phyloP scores from a whole-genome alignment of 2,113 vertebrate genomes.

The Vanacampus margaritifer region DNA sequence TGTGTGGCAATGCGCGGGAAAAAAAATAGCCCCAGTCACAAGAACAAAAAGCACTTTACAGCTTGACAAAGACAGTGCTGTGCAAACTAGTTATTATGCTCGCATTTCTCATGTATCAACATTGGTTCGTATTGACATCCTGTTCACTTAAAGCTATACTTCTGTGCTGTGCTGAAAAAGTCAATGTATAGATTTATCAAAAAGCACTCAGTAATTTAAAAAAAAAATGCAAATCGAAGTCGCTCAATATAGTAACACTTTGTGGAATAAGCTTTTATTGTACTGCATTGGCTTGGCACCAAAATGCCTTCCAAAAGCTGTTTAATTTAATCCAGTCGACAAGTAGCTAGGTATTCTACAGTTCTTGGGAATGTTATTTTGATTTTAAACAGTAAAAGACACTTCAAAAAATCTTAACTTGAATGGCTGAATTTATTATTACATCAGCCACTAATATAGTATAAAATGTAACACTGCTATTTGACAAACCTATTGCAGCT shows the following conservation, averaged over 20 bases:
- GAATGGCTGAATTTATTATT: too few species aligned
- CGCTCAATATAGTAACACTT: neutral
- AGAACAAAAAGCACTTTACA: conserved; percentile 48
- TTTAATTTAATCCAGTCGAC: too few species aligned
- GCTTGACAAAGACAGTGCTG: conserved; percentile 26
- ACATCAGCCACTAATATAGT: too few species aligned
- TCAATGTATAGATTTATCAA: neutral
- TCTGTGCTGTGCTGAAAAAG: neutral
- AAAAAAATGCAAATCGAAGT: neutral
- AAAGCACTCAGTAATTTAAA: neutral
- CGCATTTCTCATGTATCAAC: conserved; percentile 19
- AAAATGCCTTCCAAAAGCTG: too few species aligned
- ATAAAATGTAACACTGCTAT: too few species aligned
- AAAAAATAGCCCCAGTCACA: conserved; percentile 31
- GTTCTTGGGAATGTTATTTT: too few species aligned
- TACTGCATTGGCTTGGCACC: too few species aligned
- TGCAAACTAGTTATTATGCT: conserved; percentile 16
- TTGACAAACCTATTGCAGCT: too few species aligned
- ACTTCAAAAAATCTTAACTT: too few species aligned
- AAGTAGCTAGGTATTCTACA: too few species aligned
- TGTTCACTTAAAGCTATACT: conserved; percentile 14
- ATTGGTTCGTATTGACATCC: conserved; percentile 19
- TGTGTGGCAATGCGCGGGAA: conserved; percentile 35
- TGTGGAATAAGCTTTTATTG: too few species aligned
- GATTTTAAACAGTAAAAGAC: too few species aligned